A percentile compares a stretch with the other conserved stretches of the same genome.
Evolutionary conservation across 2,113 vertebrate species (phyloP).

Genomic region (Albula goreensis): DNA sequence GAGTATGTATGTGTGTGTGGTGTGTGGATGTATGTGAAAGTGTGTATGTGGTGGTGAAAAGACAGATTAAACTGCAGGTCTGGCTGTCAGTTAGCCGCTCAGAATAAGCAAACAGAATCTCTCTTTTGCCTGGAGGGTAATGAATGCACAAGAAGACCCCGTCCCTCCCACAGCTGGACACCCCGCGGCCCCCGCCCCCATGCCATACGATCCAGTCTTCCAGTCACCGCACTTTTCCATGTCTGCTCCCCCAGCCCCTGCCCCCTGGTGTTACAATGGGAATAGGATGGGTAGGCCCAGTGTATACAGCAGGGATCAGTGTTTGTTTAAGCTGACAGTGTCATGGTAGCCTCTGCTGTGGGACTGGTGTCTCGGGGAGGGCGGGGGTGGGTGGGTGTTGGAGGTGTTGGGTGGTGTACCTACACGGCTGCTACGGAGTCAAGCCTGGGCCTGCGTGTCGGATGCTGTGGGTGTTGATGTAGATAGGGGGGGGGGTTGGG

Average conservation of each 20-base stretch:
- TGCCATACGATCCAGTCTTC: neutral
- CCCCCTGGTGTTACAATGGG: neutral
- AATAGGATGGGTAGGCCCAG: neutral
- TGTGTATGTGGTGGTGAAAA: constrained; percentile 10
- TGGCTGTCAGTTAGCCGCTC: neutral
- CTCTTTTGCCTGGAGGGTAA: neutral
- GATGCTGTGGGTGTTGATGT: neutral
- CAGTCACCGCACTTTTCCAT: neutral
- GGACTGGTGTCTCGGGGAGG: neutral
- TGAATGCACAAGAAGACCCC: neutral
- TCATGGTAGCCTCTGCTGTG: neutral
- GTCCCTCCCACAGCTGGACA: neutral
- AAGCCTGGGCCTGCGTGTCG: neutral
- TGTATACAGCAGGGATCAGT: neutral
- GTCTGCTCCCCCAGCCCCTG: neutral
- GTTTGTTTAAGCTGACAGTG: neutral
- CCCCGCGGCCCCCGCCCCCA: neutral
- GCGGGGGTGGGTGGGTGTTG: neutral
- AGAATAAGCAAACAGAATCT: constrained; percentile 8
- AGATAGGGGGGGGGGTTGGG: neutral
- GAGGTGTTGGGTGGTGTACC: neutral
- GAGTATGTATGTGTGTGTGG: neutral
- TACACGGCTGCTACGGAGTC: neutral
- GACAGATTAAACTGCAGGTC: neutral
- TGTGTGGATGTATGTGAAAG: neutral